phyloP scores from a whole-genome alignment of 2,113 vertebrate genomes.

The Brachypteracias leptosomus region DNA sequence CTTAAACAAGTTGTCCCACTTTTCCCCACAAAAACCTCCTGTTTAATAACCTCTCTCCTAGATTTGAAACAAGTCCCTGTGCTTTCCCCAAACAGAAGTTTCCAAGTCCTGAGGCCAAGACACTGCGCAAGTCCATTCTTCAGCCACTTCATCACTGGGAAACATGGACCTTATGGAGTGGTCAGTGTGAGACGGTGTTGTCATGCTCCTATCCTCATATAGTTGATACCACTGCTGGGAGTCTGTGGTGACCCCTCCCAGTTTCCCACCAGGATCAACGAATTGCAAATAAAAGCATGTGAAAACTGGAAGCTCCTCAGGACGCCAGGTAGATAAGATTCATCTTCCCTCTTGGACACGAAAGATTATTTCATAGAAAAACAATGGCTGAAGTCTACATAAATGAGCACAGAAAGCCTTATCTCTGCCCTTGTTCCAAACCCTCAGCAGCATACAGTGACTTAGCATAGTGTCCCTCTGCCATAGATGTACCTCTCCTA shows the following conservation, averaged over 20 bases:
- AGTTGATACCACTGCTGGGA: neutral
- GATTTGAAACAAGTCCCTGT: neutral
- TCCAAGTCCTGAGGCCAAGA: neutral
- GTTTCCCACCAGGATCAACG: neutral
- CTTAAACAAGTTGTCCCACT: neutral
- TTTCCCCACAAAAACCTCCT: neutral
- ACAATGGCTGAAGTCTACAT: neutral
- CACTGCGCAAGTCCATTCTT: neutral
- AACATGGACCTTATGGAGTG: neutral
- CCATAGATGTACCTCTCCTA: rapidly evolving
- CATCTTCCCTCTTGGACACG: neutral
- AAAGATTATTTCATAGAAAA: neutral
- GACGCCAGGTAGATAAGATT: neutral
- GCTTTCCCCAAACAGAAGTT: neutral
- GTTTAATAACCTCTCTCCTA: neutral
- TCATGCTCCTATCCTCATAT: neutral
- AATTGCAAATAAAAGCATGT: neutral
- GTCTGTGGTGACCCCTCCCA: neutral
- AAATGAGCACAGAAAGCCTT: neutral
- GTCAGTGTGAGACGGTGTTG: neutral
- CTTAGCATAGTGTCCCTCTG: neutral
- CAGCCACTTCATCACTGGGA: neutral
- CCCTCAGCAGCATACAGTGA: rapidly evolving
- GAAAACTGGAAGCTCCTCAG: neutral
- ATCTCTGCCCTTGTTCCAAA: neutral